Base-by-base conservation (phyloP, 2,888 invertebrate species). In the Apodemia mormo region DNA sequence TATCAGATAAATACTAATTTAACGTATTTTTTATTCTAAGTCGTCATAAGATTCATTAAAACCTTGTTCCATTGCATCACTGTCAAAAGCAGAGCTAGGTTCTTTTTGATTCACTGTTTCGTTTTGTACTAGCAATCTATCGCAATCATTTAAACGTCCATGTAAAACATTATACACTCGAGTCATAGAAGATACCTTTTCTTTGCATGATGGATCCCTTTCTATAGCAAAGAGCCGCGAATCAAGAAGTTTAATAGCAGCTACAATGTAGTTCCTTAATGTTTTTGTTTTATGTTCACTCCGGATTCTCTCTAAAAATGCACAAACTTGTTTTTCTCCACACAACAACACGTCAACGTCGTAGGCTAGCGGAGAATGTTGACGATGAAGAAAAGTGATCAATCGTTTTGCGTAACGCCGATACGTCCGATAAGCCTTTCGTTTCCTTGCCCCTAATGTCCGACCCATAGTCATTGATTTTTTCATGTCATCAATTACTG, bases 401-500 rank as follows among this genome's bases (percentile, higher is more conserved):
- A 94, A 77, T 64, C 93, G 82, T 73, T 94, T 94, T 0, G 94
- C 94, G 72, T 94, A 94, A 1, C 94, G 84, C 29, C 93, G 81
- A 79, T 94, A 94, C 0, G 93, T 94, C 43, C 94, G 81, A 68
- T 94, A 94, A 0, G 87, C 90, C 83, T 94, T 93, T 64, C 93
- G 87, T 75, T 94, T 94, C 66, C 90, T 84, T 0, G 93, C 79
- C 6, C 93, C 90, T 0, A 94, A 82, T 1, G 91, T 89, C 66
- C 93, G 84, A 0, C 93, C 94, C 90, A 92, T 90, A 0, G 89
- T 90, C 94, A 94, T 94, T 0, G 93, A 92, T 76, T 94, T 94
- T 76, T 94, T 94, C 94, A 94, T 94, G 40, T 93, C 93, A 75
- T 94, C 94, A 22, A 94, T 94, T 0, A 94, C 92, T 2, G 93